Conservation (phyloP, 30 jellyfish, hydroid and myxozoan genomes). For the Hydractinia symbiolongicarpus region DNA sequence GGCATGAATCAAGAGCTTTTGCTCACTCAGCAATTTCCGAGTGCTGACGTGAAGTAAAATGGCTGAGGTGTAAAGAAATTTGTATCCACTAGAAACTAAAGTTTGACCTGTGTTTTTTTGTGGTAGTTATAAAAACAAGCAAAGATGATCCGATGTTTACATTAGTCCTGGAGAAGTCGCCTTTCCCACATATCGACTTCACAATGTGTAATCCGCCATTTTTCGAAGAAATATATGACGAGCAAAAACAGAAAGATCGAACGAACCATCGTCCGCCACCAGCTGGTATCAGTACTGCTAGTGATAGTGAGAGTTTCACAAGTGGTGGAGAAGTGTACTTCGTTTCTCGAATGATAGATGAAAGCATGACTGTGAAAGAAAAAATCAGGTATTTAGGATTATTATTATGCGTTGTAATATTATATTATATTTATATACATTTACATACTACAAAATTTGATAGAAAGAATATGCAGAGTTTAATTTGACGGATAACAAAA, state of each 20-base stretch:
- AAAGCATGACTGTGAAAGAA: slow-evolving; percentile 45
- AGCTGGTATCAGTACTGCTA: slow-evolving; percentile 58
- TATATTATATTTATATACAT: no score
- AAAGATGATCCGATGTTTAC: not conserved
- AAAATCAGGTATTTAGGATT: slow-evolving; percentile 68
- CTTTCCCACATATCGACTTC: slow-evolving; percentile 32
- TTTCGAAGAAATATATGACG: slow-evolving; percentile 66
- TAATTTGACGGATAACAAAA: no score
- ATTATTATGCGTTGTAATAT: slow-evolving; percentile 68
- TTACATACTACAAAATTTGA: no score
- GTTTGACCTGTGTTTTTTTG: not conserved
- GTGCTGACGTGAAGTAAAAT: no score
- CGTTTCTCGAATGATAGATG: slow-evolving; percentile 69
- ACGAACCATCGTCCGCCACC: slow-evolving; percentile 78
- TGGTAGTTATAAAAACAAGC: not conserved
- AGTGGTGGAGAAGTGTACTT: slow-evolving; percentile 91
- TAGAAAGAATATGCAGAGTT: no score
- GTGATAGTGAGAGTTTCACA: slow-evolving; percentile 58
- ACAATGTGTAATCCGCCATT: slow-evolving; percentile 97
- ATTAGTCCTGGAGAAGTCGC: not conserved
- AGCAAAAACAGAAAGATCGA: slow-evolving; percentile 39
- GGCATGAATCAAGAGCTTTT: no score
- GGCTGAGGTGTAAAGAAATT: no score
- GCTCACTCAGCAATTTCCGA: no score
- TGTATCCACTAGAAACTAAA: no score